Evolutionary conservation across 2,888 invertebrate species (phyloP).

Genomic region (Ochlodes sylvanus): DNA sequence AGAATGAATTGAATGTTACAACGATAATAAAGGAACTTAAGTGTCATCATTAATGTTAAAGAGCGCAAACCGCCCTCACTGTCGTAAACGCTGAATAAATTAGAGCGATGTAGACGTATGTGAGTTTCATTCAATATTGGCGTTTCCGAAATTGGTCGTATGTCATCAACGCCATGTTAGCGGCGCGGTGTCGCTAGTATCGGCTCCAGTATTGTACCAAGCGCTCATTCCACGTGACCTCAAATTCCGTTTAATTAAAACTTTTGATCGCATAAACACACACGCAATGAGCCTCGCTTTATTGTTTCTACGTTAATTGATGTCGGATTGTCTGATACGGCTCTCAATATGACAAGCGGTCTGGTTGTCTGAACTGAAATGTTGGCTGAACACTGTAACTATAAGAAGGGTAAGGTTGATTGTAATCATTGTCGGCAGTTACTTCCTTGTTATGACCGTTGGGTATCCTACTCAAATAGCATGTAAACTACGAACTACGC

Average conservation of each 20-base stretch:
- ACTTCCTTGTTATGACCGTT: too few relatives aligned
- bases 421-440: too few relatives aligned
- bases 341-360: too few relatives aligned
- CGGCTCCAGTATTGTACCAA: constrained; percentile 42
- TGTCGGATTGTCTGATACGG: constrained; percentile 7
- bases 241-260: constrained; percentile 48
- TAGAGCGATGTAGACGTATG: constrained; percentile 6
- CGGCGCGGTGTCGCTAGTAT: constrained; percentile 38
- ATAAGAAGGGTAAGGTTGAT: too few relatives aligned
- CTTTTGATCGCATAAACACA: constrained; percentile 38
- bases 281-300: background rate
- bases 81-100: constrained; percentile 7
- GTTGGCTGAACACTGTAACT: too few relatives aligned
- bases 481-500: too few relatives aligned
- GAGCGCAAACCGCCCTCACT: background rate
- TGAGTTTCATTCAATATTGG: constrained; percentile 35
- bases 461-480: too few relatives aligned
- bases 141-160: constrained; percentile 28
- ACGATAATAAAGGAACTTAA: too few relatives aligned
- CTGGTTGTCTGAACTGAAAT: too few relatives aligned
- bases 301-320: constrained; percentile 9
- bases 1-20: too few relatives aligned
- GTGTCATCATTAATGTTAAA: background rate
- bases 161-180: constrained; percentile 24
- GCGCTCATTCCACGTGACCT: constrained; percentile 40